These are phyloP conservation scores for Pluvialis apricaria DNA, from an alignment of 2,113 vertebrate species.

Conservation along the genomic window DNA sequence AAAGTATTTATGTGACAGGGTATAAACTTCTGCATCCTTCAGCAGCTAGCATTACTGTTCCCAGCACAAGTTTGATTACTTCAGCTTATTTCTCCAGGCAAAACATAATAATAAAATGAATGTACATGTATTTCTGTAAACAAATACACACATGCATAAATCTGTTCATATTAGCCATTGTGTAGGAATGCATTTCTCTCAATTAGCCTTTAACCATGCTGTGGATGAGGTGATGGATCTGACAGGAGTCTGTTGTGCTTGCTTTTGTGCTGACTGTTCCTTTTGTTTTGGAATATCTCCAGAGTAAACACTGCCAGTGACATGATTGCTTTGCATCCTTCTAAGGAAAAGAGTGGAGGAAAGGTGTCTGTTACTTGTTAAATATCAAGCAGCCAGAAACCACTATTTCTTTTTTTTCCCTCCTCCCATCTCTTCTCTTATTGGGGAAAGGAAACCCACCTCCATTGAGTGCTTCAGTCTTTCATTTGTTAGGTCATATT, in stretches of 20 bases:
- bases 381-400: background rate
- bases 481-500: background rate
- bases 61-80: background rate
- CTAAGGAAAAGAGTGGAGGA: background rate
- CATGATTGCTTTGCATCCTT: background rate
- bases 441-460: background rate
- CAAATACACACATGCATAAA: background rate
- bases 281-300: constrained; percentile 20
- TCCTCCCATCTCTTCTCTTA: background rate
- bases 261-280: background rate
- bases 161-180: background rate
- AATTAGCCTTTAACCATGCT: background rate
- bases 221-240: background rate
- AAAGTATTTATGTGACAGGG: background rate
- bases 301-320: constrained; percentile 26
- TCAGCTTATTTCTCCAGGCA: background rate
- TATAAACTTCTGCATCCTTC: background rate
- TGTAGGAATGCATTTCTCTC: background rate
- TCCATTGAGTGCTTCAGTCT: background rate
- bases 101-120: background rate
- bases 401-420: background rate
- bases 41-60: background rate
- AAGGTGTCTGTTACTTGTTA: background rate
- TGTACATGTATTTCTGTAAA: background rate
- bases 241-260: background rate